phyloP scores from a whole-genome alignment of 1,140 invertebrate species.

The Asobara japonica region DNA sequence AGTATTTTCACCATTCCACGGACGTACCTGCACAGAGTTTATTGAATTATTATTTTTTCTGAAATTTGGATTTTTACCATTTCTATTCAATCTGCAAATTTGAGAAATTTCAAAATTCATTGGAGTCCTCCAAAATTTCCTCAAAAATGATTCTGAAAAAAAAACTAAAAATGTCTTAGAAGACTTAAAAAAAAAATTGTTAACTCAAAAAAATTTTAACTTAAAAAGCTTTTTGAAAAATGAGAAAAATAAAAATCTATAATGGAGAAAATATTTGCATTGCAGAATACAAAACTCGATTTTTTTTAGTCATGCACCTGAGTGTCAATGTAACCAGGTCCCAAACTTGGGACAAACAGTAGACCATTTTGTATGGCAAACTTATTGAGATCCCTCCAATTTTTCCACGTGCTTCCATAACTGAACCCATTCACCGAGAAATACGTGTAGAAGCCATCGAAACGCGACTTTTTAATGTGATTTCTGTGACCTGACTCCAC shows the following conservation, averaged over 20 bases:
- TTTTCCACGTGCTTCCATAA: constrained; percentile 73
- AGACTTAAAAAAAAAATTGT: no score
- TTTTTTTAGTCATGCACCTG: constrained; percentile 51
- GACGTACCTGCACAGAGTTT: constrained; percentile 61
- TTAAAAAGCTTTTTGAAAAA: no score
- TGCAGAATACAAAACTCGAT: not conserved
- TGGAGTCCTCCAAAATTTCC: no score
- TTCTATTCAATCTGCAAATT: no score
- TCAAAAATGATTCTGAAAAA: no score
- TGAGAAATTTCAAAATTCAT: no score
- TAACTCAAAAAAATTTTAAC: no score
- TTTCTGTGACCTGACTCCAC: constrained; percentile 63
- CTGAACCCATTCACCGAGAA: constrained; percentile 71
- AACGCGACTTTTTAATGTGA: constrained; percentile 69
- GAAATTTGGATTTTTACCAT: no score
- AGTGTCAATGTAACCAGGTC: constrained; percentile 71
- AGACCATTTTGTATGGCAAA: constrained; percentile 69
- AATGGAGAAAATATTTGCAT: not conserved
- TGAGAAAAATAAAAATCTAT: no score
- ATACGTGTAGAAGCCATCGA: constrained; percentile 74
- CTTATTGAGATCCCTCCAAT: constrained; percentile 70
- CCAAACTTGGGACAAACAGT: constrained; percentile 71
- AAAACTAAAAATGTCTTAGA: no score
- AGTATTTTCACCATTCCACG: constrained; percentile 68
- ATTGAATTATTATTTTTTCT: no score